These are phyloP conservation scores for Eciton burchellii DNA, from an alignment of 1,140 invertebrate genomes.

Conservation along the genomic window DNA sequence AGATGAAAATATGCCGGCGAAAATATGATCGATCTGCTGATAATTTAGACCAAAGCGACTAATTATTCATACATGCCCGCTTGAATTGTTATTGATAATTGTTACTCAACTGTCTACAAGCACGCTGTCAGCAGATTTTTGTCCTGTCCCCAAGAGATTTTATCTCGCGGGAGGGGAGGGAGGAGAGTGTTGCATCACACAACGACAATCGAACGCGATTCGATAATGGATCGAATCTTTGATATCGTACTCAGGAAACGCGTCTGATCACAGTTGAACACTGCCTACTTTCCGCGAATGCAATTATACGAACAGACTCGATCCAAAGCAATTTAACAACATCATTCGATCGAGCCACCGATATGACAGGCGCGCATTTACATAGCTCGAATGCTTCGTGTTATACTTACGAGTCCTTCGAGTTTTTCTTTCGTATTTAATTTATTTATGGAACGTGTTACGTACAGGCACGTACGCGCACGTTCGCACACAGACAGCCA, in stretches of 20 bases:
- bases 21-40: not conserved
- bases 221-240: not conserved
- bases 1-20: not conserved
- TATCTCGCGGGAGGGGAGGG: no score
- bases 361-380: slow-evolving; percentile 16
- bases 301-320: slow-evolving; percentile 30
- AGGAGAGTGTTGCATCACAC: not conserved
- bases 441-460: slow-evolving; percentile 39
- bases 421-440: slow-evolving; percentile 42
- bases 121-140: not conserved
- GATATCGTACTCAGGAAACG: slow-evolving; percentile 14
- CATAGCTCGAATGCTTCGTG: not conserved
- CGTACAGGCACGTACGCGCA: no score
- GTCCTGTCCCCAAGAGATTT: not conserved
- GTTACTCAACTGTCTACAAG: not conserved
- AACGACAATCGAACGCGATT: slow-evolving; percentile 10
- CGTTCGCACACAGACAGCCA: no score
- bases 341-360: not conserved
- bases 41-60: not conserved
- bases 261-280: not conserved
- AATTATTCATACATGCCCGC: no score
- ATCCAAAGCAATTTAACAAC: not conserved
- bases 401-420: slow-evolving; percentile 11
- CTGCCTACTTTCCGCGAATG: slow-evolving; percentile 19
- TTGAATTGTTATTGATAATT: not conserved